phyloP scores from a whole-genome alignment of 2,888 invertebrate genomes.

The Drosophila eohydei region DNA sequence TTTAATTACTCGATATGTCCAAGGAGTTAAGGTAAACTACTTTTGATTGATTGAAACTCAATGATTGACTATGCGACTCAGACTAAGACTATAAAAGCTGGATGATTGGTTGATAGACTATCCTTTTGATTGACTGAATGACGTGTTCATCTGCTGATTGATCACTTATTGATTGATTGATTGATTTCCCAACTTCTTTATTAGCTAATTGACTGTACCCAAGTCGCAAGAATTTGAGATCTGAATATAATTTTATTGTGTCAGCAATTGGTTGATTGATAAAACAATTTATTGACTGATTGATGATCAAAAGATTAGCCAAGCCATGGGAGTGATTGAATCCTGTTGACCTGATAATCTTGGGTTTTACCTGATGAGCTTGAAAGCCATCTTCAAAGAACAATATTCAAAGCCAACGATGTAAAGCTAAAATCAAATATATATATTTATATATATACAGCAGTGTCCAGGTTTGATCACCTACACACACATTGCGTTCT shows the following conservation, averaged over 20 bases:
- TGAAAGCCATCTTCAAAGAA: conserved; percentile 3
- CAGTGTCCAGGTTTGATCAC: background rate
- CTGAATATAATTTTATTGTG: no score
- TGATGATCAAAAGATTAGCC: background rate
- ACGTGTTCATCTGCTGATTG: background rate
- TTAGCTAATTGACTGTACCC: background rate
- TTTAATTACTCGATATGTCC: background rate
- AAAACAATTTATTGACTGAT: background rate
- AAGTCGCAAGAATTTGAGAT: no score
- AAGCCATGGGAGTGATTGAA: background rate
- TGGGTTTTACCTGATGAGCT: background rate
- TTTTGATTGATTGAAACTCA: background rate
- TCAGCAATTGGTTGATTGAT: background rate
- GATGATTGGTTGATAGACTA: background rate
- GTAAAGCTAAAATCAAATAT: background rate
- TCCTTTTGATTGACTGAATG: background rate
- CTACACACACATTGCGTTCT: background rate
- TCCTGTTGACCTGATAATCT: background rate
- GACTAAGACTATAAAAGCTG: background rate
- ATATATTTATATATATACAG: background rate
- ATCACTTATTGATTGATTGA: background rate
- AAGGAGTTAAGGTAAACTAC: background rate
- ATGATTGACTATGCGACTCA: background rate
- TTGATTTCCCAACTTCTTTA: background rate
- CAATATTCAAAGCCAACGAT: background rate